Percentiles rank a stretch among this genome's conserved stretches.
These are phyloP conservation scores for Flabesymbios commensalis DNA, from an alignment of 2,888 invertebrate species.

Conservation along the genomic window DNA sequence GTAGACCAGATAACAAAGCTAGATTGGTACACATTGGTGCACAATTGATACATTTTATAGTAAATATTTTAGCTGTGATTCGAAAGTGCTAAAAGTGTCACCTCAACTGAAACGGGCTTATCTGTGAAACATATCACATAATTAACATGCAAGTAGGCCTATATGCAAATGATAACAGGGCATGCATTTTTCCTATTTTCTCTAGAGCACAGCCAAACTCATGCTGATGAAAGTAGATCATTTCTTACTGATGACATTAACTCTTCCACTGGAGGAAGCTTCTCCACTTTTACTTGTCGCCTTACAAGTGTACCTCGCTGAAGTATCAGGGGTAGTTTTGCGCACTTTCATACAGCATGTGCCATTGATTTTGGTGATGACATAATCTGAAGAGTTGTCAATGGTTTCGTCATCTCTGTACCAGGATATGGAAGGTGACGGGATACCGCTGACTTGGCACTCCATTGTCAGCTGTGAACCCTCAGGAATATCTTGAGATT, in stretches of 20 bases:
- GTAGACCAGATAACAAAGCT: too few species aligned
- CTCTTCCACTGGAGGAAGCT: constrained; percentile 46
- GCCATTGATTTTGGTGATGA: constrained; percentile 81
- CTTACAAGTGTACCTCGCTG: constrained; percentile 65
- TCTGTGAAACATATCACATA: too few species aligned
- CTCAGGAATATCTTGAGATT: constrained; percentile 57
- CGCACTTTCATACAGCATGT: constrained; percentile 76
- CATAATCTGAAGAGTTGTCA: constrained; percentile 65
- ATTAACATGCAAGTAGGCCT: too few species aligned
- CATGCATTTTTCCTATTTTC: too few species aligned
- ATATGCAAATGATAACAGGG: too few species aligned
- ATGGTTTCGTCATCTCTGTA: constrained; percentile 58
- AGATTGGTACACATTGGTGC: too few species aligned
- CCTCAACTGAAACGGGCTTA: too few species aligned
- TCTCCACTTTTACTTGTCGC: constrained; percentile 56
- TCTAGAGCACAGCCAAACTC: background rate
- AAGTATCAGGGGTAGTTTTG: constrained; percentile 71
- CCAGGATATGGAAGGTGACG: constrained; percentile 59
- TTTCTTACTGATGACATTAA: constrained; percentile 71
- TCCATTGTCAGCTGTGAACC: constrained; percentile 57
- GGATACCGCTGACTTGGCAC: constrained; percentile 60
- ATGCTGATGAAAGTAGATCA: background rate
- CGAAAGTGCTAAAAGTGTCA: too few species aligned
- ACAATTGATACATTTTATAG: too few species aligned
- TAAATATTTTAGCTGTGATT: too few species aligned